Percentiles rank a stretch among this genome's conserved stretches.
Conservation (phyloP, 2,888 invertebrate species). For the Gymnocheta viridis region DNA sequence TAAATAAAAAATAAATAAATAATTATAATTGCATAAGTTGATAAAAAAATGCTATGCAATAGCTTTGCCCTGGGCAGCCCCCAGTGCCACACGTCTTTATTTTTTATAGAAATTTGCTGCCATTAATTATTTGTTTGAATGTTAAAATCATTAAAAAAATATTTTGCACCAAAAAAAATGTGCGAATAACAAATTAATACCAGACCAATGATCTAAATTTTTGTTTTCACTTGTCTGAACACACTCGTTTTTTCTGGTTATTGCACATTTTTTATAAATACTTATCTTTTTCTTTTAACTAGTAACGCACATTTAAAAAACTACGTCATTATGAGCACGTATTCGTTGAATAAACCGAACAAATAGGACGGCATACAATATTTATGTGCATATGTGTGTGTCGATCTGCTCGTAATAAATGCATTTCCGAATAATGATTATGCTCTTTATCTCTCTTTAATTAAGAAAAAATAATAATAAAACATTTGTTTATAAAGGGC, state of each 20-base stretch:
- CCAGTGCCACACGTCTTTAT: too few relatives aligned
- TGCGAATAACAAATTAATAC: constrained; percentile 10
- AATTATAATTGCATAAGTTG: too few relatives aligned
- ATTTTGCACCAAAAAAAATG: constrained; percentile 25
- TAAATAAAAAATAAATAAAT: too few relatives aligned
- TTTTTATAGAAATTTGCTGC: neutral
- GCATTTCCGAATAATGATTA: constrained; percentile 21
- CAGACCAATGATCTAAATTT: constrained; percentile 3
- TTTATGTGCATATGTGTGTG: neutral
- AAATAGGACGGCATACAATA: neutral
- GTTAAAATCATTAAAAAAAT: neutral
- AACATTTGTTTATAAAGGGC: neutral
- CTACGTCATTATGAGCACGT: constrained; percentile 26
- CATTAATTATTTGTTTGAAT: neutral
- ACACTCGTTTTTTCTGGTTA: constrained; percentile 1
- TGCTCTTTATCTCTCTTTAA: neutral
- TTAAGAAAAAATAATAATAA: neutral
- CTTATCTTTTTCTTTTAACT: neutral
- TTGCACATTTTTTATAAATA: neutral
- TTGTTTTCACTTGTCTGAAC: neutral
- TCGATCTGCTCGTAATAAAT: neutral
- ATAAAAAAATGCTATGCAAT: too few relatives aligned
- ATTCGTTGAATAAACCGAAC: neutral
- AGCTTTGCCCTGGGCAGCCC: too few relatives aligned
- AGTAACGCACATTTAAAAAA: constrained; percentile 35